Evolutionary conservation across 2,888 invertebrate species (phyloP), one percentile per base, ranked within the genome.

Genomic region (Gari tellinella): DNA sequence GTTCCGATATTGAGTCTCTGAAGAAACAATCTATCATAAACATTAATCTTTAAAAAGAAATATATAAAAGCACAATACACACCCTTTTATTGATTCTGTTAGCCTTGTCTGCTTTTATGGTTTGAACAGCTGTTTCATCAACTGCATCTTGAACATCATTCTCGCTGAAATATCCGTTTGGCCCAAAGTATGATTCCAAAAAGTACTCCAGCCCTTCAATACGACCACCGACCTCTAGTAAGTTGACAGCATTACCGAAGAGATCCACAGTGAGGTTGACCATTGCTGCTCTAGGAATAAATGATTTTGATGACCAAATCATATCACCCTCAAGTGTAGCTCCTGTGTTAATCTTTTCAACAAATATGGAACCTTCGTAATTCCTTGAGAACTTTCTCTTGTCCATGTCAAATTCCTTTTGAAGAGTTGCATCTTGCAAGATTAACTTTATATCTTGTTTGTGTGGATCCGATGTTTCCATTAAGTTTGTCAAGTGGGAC

Each of bases 311-410:
- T 12, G 91, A 90, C 86, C 88, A 91, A 73, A 92, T 89, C 25
- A 92, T 49, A 68, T 91, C 90, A 60, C 86, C 82, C 51, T 92
- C 92, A 31, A 87, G 84, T 41, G 83, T 79, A 10, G 83, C 89
- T 5, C 91, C 91, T 17, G 88, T 81, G 91, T 98, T 97, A 86
- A 96, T 95, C 86, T 96, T 96, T 86, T 97, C 96, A 74, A 96
- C 96, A 93, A 97, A 97, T 41, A 90, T 52, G 7, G 92, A 92
- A 81, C 95, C 95, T 90, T 98, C 98, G 87, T 96, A 96, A 91
- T 97, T 97, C 45, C 96, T 94, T 0, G 98, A 98, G 92, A 96
- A 98, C 93, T 97, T 97, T 62, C 97, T 94, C 55, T 96, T 94
- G 90, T 98, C 97, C 41, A 95, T 94, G 82, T 95, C 95, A 89